These are phyloP conservation scores for Henricia sp. DNA, from an alignment of 53 echinoderm and acorn worm genomes.

Conservation along the genomic window DNA sequence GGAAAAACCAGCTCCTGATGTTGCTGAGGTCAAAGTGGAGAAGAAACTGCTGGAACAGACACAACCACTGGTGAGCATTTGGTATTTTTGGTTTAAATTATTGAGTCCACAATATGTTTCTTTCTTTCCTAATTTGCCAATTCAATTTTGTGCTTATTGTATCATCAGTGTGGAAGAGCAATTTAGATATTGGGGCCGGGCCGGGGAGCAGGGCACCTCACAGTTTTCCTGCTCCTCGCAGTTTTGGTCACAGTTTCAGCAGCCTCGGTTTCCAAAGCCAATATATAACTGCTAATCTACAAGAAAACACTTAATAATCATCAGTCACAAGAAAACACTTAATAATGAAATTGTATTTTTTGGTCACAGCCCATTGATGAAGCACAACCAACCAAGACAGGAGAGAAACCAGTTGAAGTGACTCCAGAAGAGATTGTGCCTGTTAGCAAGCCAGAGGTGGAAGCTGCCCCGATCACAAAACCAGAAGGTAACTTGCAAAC, in stretches of 20 bases:
- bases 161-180: too few relatives aligned
- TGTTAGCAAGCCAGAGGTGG: slow-evolving; percentile 41
- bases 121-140: too few relatives aligned
- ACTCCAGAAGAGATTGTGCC: slow-evolving; percentile 45
- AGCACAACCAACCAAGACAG: slow-evolving; percentile 37
- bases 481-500: slow-evolving; percentile 25
- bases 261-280: too few relatives aligned
- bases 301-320: too few relatives aligned
- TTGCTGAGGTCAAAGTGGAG: slow-evolving; percentile 49
- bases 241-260: too few relatives aligned
- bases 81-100: not conserved
- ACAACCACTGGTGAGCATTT: slow-evolving; percentile 23
- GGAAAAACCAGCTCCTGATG: slow-evolving; percentile 27
- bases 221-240: too few relatives aligned
- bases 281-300: too few relatives aligned
- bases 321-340: too few relatives aligned
- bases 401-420: slow-evolving; percentile 63
- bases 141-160: too few relatives aligned
- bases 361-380: slow-evolving; percentile 21
- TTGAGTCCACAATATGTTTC: too few relatives aligned
- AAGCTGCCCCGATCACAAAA: slow-evolving; percentile 52
- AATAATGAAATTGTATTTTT: not conserved
- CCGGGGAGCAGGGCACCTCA: too few relatives aligned
- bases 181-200: too few relatives aligned
- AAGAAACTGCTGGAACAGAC: slow-evolving; percentile 50